Evolutionary conservation across 2,888 invertebrate genomes (phyloP).

Genomic region (Cantharis rustica): DNA sequence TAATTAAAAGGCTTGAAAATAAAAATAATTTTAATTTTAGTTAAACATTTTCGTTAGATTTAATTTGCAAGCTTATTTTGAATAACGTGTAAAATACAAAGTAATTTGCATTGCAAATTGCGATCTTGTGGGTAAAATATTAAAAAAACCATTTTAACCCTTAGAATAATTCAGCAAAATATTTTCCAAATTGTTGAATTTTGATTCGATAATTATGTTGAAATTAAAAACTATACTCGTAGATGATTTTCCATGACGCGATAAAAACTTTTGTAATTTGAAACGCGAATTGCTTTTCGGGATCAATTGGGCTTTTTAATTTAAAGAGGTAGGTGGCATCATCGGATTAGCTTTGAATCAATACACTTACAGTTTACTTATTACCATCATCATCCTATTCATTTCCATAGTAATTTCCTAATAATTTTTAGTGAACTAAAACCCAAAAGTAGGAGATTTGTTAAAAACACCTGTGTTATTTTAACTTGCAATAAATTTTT

Average conservation of each 20-base stretch:
- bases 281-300: neutral
- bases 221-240: neutral
- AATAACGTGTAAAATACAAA: neutral
- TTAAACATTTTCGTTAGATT: neutral
- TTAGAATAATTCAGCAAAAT: neutral
- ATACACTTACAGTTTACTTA: slow-evolving; percentile 10
- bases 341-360: slow-evolving; percentile 8
- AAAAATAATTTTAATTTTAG: neutral
- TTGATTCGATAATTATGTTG: neutral
- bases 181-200: neutral
- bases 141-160: neutral
- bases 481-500: too few species aligned
- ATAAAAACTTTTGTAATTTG: neutral
- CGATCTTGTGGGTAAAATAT: neutral
- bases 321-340: slow-evolving; percentile 1
- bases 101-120: neutral
- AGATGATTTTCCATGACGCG: neutral
- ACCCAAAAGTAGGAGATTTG: too few species aligned
- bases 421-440: neutral
- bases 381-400: neutral
- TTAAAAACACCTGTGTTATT: too few species aligned
- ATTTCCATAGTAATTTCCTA: neutral
- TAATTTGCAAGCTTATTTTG: neutral
- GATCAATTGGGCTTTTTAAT: slow-evolving; percentile 13
- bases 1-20: neutral